These are phyloP conservation scores for Luscinia luscinia DNA, from an alignment of 2,797 vertebrate species.

Conservation along the genomic window DNA sequence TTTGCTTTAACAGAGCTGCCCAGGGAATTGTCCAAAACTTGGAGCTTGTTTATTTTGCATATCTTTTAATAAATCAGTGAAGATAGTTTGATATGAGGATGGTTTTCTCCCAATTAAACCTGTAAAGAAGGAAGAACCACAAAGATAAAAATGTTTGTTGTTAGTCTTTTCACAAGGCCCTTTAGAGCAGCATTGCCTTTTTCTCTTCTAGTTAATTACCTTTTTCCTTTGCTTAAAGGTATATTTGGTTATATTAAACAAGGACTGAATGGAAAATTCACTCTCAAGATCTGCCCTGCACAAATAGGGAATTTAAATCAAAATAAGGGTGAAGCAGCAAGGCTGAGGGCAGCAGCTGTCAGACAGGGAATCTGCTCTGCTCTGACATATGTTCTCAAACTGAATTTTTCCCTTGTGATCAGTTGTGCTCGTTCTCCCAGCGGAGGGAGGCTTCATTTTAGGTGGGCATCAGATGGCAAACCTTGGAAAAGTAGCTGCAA, in stretches of 20 bases:
- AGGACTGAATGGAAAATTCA: neutral
- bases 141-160: neutral
- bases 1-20: neutral
- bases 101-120: neutral
- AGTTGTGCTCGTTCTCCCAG: neutral
- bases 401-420: constrained; percentile 36
- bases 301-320: neutral
- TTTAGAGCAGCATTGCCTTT: neutral
- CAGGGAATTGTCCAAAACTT: neutral
- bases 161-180: neutral
- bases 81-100: neutral
- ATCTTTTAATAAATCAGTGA: neutral
- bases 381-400: constrained; percentile 42
- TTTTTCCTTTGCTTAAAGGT: neutral
- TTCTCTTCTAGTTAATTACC: neutral
- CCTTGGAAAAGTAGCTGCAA: neutral
- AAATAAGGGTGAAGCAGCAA: neutral
- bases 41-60: neutral
- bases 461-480: constrained; percentile 63
- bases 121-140: neutral
- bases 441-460: neutral
- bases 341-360: constrained; percentile 33
- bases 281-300: neutral
- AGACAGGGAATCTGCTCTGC: neutral
- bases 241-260: neutral